Percentiles rank a stretch among this genome's conserved stretches.
Conservation (phyloP, 2,113 vertebrate species). For the Rhabdomys dilectus region DNA sequence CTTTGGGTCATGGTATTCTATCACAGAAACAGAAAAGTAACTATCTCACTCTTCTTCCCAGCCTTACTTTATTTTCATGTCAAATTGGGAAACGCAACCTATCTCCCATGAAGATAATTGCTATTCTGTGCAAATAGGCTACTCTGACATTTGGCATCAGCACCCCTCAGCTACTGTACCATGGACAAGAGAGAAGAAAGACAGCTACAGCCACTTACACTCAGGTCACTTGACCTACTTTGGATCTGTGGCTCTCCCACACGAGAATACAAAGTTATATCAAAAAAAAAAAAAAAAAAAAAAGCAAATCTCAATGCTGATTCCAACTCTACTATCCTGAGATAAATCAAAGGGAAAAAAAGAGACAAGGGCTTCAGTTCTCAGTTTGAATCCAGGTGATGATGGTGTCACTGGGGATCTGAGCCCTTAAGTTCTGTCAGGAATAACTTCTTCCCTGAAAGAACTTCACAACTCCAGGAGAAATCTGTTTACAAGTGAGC, state of each 20-base stretch:
- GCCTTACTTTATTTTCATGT: background rate
- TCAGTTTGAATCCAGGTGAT: slow-evolving; percentile 60
- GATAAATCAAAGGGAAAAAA: slow-evolving; percentile 79
- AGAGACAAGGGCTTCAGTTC: slow-evolving; percentile 75
- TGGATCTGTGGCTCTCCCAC: slow-evolving; percentile 57
- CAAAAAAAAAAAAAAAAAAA: slow-evolving; percentile 74
- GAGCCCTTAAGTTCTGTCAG: background rate
- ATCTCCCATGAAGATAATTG: background rate
- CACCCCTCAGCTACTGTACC: background rate
- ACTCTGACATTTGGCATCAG: too few relatives aligned
- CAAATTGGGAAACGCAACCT: slow-evolving; percentile 43
- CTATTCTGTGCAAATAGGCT: background rate
- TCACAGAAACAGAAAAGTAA: background rate
- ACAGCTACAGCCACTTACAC: background rate
- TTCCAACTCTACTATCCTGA: slow-evolving; percentile 61
- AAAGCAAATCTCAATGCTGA: slow-evolving; percentile 47
- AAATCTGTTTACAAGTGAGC: background rate
- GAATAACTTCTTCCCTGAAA: background rate
- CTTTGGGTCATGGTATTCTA: background rate
- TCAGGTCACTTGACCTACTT: slow-evolving; percentile 24
- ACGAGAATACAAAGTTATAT: slow-evolving; percentile 43
- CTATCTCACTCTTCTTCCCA: background rate
- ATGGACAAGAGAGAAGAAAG: background rate
- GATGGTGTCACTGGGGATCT: slow-evolving; percentile 58
- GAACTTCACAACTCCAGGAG: background rate